Percentiles rank a stretch among this genome's conserved stretches.
Conservation (phyloP, 2,888 invertebrate species). For the Xylota segnis region DNA sequence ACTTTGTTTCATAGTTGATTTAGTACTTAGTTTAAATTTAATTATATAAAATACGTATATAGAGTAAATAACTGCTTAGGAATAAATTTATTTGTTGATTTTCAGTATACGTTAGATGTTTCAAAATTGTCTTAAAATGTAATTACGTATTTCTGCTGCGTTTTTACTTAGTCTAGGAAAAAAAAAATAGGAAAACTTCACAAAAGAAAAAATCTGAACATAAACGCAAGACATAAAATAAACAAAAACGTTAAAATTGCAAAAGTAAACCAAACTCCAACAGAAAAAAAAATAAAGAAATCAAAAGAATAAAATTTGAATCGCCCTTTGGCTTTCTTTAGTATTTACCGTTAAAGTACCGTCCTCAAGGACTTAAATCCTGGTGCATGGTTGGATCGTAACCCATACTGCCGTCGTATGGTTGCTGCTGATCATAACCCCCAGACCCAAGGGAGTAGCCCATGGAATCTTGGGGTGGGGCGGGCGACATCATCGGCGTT, state of each 20-base stretch:
- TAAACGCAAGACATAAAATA: slow-evolving; percentile 44
- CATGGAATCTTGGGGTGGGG: slow-evolving; percentile 96
- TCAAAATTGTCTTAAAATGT: slow-evolving; percentile 72
- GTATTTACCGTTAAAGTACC: slow-evolving; percentile 80
- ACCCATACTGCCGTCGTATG: slow-evolving; percentile 95
- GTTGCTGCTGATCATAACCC: slow-evolving; percentile 95
- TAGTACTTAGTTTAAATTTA: slow-evolving; percentile 71
- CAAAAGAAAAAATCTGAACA: slow-evolving; percentile 70
- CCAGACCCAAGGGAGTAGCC: slow-evolving; percentile 96
- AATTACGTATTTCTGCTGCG: slow-evolving; percentile 77
- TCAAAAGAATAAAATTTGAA: slow-evolving; percentile 54
- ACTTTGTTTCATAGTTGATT: slow-evolving; percentile 73
- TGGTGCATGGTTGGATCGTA: slow-evolving; percentile 96
- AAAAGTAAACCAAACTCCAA: slow-evolving; percentile 71
- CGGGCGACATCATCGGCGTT: slow-evolving; percentile 98
- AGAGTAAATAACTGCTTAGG: slow-evolving; percentile 74
- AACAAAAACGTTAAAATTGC: slow-evolving; percentile 42
- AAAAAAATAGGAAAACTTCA: slow-evolving; percentile 40
- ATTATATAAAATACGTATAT: slow-evolving; percentile 76
- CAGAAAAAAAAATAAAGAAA: slow-evolving; percentile 65
- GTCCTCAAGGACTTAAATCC: slow-evolving; percentile 89
- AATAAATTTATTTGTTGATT: slow-evolving; percentile 64
- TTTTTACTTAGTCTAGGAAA: slow-evolving; percentile 61
- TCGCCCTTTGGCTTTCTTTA: slow-evolving; percentile 70
- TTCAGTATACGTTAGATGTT: slow-evolving; percentile 67